Base-by-base conservation (phyloP, 2,888 invertebrate genomes). In the Dichetophora obliterata region DNA sequence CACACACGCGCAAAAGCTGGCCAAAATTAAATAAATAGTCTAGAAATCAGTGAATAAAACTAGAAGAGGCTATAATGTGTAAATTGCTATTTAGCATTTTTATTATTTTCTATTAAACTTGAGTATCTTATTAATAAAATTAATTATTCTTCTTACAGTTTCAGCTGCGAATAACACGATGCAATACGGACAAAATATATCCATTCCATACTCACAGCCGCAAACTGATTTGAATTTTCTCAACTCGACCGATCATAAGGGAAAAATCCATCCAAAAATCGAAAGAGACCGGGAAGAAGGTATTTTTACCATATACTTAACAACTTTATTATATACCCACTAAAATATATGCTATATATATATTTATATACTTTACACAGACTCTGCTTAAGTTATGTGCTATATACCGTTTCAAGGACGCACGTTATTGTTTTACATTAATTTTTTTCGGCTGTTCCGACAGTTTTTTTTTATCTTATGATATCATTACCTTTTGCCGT, bases 111-210 rank as follows among this genome's bases (percentile, higher is more conserved):
- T 14, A 43, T 11, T 11, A 43, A 43, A 43, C 11, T 43, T 6
- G 43, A 11, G 11, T n/a, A 19, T 5, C n/a, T 9, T 48, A 22
- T 43, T 66, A 24, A 48, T 48, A 22, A 43, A 48, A 14, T 9
- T 37, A 5, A 27, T 27, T 27, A 8, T 22, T 27, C 37, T 27
- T 34, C 54, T 75, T 82, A 63, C 83, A 85, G 85, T 89, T 88
- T 85, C 86, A 85, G 89, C 89, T 77, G 88, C 88, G 79, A 90
- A 89, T 82, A 87, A 88, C 80, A 84, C 83, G 77, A 87, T 90
- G 89, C 90, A 90, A 86, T 90, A 90, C 85, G 89, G 90, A 78
- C 90, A 90, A 79, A 90, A 90, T 86, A 89, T 90, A 80, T 89
- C 89, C 81, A 89, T 89, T 85, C 89, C 89, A 70, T 89, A 89